Percentiles rank a stretch among this genome's conserved stretches.
These are phyloP conservation scores for Bubo bubo DNA, from an alignment of 2,113 vertebrate genomes.

Conservation along the genomic window DNA sequence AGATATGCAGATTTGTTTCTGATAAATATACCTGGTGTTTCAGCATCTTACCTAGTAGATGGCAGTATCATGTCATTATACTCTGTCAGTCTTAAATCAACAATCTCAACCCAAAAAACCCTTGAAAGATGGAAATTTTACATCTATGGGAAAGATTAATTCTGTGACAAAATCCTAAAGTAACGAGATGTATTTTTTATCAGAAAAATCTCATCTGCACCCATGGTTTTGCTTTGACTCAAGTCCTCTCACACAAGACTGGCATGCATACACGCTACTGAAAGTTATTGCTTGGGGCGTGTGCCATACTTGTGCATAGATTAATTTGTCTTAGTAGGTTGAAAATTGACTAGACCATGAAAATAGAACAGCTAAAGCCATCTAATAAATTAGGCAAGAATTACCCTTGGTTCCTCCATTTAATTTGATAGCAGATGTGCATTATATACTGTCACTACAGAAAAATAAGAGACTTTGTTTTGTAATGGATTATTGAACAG, in stretches of 20 bases:
- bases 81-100: not conserved
- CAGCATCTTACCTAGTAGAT: not conserved
- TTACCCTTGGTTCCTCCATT: not conserved
- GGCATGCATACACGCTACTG: not conserved
- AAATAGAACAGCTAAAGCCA: not conserved
- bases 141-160: not conserved
- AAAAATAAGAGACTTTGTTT: not conserved
- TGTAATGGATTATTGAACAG: slow-evolving; percentile 6
- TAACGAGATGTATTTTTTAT: not conserved
- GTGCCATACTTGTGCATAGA: not conserved
- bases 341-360: not conserved
- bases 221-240: not conserved
- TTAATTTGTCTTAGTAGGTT: not conserved
- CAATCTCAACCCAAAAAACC: not conserved
- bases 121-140: not conserved
- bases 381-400: not conserved
- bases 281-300: not conserved
- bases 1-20: not conserved
- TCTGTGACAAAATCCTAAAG: not conserved
- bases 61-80: not conserved
- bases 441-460: not conserved
- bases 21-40: not conserved
- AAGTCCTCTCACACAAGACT: not conserved
- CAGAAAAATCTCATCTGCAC: not conserved
- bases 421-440: not conserved